Base-by-base conservation (phyloP, 2,888 invertebrate species). In the Ichneumoninae sp. region DNA sequence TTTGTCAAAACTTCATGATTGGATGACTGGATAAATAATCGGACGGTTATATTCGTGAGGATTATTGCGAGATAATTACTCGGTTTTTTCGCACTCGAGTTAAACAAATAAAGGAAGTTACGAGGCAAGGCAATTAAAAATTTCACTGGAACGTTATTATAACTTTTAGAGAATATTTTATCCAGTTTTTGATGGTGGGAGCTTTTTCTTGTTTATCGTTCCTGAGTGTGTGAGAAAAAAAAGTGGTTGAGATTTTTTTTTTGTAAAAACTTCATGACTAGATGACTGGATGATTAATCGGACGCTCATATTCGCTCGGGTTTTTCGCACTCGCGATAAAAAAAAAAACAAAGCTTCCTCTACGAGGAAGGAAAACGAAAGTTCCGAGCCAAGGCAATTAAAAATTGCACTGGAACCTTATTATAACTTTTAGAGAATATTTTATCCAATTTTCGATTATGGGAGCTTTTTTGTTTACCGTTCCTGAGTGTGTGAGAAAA, bases 11-110 rank as follows among this genome's bases (percentile, higher is more conserved):
- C 33, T 33, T 5, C 1, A 33, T 6, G 33, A 33, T 5, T 33
- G 33, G 5, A 33, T 26, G 30, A 26, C 16, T 10, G 6, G 13
- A 54, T 30, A 52, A 63, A 13, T 54, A 79, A 79, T 66, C 30
- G 52, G 30, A 44, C 65, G 52, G 19, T 54, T 44, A 54, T 79
- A 66, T 44, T 73, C 54, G 60, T 3, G 30, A 30, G 60, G 26
- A 30, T 60, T 16, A 30, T 26, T 30, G 4, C 66, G n/a, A 13
- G 3, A 57, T 68, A 73, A 66, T 73, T 57, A 52, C 40, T 57
- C 71, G 40, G 22, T 22, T 50, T 30, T 47, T 78, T 36, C 33
- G 47, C 63, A 13, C 44, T 30, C 0, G 13, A 22, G 19, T 6
- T 26, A 30, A 47, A 54, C 22, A 13, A 77, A 36, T 69, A 47